Evolutionary conservation across 2,113 vertebrate genomes (phyloP), one percentile per base, ranked within the genome.

Genomic region (Rhynchomys soricoides): DNA sequence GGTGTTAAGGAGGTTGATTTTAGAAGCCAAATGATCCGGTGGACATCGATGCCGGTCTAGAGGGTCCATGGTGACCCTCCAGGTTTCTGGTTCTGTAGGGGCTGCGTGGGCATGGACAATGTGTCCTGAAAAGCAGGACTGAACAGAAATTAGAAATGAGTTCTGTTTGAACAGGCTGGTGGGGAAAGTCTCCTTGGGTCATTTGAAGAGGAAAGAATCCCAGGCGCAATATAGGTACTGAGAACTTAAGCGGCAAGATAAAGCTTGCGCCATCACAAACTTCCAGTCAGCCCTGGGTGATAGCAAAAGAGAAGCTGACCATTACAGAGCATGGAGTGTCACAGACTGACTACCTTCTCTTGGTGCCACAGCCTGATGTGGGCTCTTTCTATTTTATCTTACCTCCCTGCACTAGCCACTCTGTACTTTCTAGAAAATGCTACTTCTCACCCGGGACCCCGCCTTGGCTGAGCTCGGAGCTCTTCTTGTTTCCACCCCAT

Each of bases 311-410:
- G 48, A 73, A 90, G 24, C 2, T 26, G 26, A 43, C 24, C 66
- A 3, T 59, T 55, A 22, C 3, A 57, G 9, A 74, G n/a, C 24
- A 21, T 6, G 34, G 52, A 73, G n/a, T 43, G 29, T 24, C 10
- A 21, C n/a, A 79, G 34, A 24, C 43, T 71, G 68, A 70, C 34
- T 0, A 11, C 48, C 73, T 43, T 74, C 77, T 1, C 73, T 26
- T 10, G 3, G 26, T 1, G 13, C 45, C 21, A 24, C 17, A 4
- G 66, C 13, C 31, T 19, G 7, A 13, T 40, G 15, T 15, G 0
- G 37, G 3, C 3, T 31, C 48, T 29, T 82, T 48, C 37, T 0
- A 1, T 4, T 7, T 0, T 40, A 3, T 31, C 57, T 19, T 16
- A 24, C 57, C 37, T 68, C 45, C 66, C 40, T 6, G 7, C 22